Evolutionary conservation across 23 tunicate genomes (phyloP), one percentile per base, ranked within the genome.

Genomic region (Corella eumyota): DNA sequence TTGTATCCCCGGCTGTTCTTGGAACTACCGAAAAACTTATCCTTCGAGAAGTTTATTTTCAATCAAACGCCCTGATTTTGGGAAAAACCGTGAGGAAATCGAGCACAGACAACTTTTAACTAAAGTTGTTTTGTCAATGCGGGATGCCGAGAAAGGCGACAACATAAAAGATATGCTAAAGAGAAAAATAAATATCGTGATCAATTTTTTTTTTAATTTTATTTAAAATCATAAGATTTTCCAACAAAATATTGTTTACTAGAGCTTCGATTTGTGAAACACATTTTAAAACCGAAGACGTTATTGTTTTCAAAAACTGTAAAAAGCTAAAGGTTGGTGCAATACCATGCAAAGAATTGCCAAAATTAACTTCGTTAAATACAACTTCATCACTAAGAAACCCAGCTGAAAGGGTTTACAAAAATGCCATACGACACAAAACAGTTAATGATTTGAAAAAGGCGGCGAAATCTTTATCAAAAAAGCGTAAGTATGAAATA

Each of bases 201-300:
- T n/a, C n/a, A n/a, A n/a, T n/a, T n/a, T n/a, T n/a, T n/a, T n/a
- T n/a, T n/a, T n/a, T n/a, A 40, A 15, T 40, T 15, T 9, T 9
- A 40, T 40, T 40, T 40, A 40, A 40, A 15, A 9, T 15, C 11
- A 9, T 11, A 15, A 15, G 13, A 40, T 15, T 40, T 40, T 40
- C 27, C 57, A 51, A 19, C 6, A 51, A 51, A 5, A 7, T 51
- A 19, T 51, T 51, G 23, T 25, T 19, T 11, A n/a, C 5, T 7
- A 62, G 68, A 32, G 68, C 68, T 33, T 51, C 47, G 1, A 62
- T 62, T 34, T 62, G 68, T 40, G 68, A 62, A 35, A 20, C 23
- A 22, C 68, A 38, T 40, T 38, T 62, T 62, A 9, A 15, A 22
- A 1, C 31, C 40, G 31, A 38, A 6, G 68, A 62, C 26, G 24